Base-by-base conservation (phyloP, 2,113 vertebrate species). In the Chamaetylas fuelleborni region DNA sequence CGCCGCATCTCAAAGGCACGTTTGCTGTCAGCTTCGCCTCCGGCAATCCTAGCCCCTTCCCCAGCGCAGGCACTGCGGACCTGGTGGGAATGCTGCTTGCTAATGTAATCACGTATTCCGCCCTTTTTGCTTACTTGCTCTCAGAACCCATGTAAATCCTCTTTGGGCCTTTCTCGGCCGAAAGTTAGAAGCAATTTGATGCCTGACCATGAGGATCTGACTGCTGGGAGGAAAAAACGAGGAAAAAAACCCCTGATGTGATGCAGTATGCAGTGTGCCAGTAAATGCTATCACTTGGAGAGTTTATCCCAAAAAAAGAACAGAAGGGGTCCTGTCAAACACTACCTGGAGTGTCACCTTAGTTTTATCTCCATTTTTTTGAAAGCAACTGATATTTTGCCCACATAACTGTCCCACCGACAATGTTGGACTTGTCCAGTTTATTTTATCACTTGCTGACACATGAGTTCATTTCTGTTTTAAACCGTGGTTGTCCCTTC, bases 51-150 rank as follows among this genome's bases (percentile, higher is more conserved):
- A 20, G 17, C 29, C 24, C 80, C 77, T 72, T 86, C 65, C 33
- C 62, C 89, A 58, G 58, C 25, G 42, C 81, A 2, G 40, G 67
- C 72, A 26, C 76, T 84, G 86, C 86, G 71, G 92, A 72, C 82
- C 73, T 47, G 90, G 1, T 53, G 36, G 66, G 18, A 40, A 11
- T 23, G 45, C 87, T 66, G 93, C 87, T 89, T 80, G 65, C 85
- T 40, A 72, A 76, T 47, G 83, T 17, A 2, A 76, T 79, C 91
- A 86, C 58, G 83, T 73, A 66, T 79, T 38, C 19, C 31, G 22
- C 62, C 57, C 36, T 57, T 50, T 28, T 54, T 28, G 78, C 92
- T 76, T 12, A 31, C 23, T 87, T 56, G 66, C 69, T 54, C 36
- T 85, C 56, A 25, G 40, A 45, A 66, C 5, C 31, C 16, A 2